Base-by-base conservation (phyloP, 2,113 vertebrate genomes). In the Psittacus erithacus region DNA sequence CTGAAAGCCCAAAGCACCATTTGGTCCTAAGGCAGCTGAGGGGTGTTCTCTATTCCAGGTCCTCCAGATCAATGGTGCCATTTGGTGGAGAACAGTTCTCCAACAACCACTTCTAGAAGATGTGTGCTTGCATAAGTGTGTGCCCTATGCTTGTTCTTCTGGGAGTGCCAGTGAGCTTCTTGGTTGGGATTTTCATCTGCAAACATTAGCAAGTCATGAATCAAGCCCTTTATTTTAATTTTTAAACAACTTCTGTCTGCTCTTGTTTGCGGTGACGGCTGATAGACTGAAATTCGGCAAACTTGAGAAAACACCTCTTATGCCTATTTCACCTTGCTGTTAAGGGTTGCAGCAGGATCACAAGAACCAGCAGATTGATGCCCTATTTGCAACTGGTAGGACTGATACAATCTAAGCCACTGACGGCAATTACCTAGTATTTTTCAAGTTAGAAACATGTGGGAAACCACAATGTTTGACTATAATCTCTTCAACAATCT, bases 381-480 rank as follows among this genome's bases (percentile, higher is more conserved):
- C 31, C 8, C 19, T n/a, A 7, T 44, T 64, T 28, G 35, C 35
- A 39, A 3, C 46, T 15, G 23, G 13, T 59, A 29, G 47, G 52
- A 62, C 0, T 77, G 57, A 59, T 46, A 33, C 0, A 2, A 43
- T 38, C 25, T 38, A 55, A 88, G n/a, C 3, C 23, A 22, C 6
- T 3, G 2, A 15, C 64, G n/a, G n/a, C 22, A 53, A 23, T n/a
- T 43, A 23, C 22, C 11, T 65, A 11, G 19, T 20, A 17, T 53
- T 65, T 52, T 80, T 57, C 27, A n/a, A 10, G 13, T 31, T 60
- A 29, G 22, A 75, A 70, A 12, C 7, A 3, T 2, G 10, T 27
- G 19, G 46, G 11, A 50, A 77, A 8, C 8, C 11, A 22, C 17
- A 33, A 17, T 0, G 0, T 50, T 63, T 77, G 12, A 29, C 46